A percentile compares a stretch with the other conserved stretches of the same genome.
phyloP scores from a whole-genome alignment of 1,140 invertebrate species.

The Medauroidea extradentata region DNA sequence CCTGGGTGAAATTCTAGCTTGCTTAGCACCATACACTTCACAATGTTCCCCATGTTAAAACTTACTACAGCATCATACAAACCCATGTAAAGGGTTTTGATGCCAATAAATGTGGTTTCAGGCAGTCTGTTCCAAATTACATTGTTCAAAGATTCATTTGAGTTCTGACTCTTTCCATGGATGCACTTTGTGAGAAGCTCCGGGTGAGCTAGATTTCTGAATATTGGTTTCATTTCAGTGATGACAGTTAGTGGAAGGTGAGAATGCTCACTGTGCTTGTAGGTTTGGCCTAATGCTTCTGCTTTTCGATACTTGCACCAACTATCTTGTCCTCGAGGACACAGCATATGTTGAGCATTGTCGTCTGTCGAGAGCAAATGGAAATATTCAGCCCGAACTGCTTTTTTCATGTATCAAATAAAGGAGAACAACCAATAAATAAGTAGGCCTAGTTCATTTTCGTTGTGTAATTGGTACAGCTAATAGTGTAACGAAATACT shows the following conservation, averaged over 20 bases:
- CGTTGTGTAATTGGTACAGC: too few relatives aligned
- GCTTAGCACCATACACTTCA: not conserved
- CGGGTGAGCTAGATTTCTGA: conserved; percentile 5
- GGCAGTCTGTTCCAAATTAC: conserved; percentile 10
- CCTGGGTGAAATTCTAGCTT: not conserved
- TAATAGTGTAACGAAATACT: too few relatives aligned
- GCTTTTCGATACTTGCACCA: conserved; percentile 18
- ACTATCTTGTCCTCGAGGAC: not conserved
- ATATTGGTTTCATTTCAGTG: conserved; percentile 11
- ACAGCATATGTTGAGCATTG: not conserved
- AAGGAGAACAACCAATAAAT: too few relatives aligned
- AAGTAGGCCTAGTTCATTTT: too few relatives aligned
- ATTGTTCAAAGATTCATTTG: conserved; percentile 13
- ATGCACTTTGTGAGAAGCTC: conserved; percentile 6
- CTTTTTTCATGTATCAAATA: conserved; percentile 14
- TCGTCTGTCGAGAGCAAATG: conserved; percentile 12
- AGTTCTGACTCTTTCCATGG: conserved; percentile 11
- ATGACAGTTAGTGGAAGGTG: conserved; percentile 10
- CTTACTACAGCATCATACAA: conserved; percentile 12
- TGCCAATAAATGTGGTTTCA: conserved; percentile 9
- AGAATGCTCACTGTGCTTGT: conserved; percentile 10
- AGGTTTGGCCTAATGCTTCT: conserved; percentile 1
- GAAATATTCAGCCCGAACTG: conserved; percentile 14
- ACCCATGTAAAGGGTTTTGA: conserved; percentile 9
- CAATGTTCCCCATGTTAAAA: conserved; percentile 11